phyloP scores from a whole-genome alignment of 1,140 invertebrate species.

The Galleria mellonella region DNA sequence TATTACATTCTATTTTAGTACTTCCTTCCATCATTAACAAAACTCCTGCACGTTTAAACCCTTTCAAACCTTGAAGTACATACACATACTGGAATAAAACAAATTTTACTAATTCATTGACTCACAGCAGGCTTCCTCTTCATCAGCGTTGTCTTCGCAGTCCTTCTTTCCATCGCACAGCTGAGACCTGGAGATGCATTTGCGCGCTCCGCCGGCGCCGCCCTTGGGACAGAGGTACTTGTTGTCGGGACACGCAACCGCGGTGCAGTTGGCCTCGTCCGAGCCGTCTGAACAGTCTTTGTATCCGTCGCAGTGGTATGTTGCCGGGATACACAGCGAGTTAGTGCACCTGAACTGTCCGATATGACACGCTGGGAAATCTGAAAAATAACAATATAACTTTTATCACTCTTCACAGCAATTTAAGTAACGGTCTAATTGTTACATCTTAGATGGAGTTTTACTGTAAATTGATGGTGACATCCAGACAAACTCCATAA shows the following conservation, averaged over 20 bases:
- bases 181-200: constrained; percentile 91
- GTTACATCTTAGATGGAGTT: no score
- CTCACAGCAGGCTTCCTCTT: constrained; percentile 92
- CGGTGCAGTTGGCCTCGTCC: constrained; percentile 93
- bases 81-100: no score
- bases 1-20: no score
- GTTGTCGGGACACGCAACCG: constrained; percentile 91
- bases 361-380: constrained; percentile 91
- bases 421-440: not conserved
- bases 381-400: constrained; percentile 63
- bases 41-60: no score
- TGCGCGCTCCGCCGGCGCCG: constrained; percentile 79
- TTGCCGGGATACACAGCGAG: constrained; percentile 91
- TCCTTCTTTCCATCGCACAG: constrained; percentile 93
- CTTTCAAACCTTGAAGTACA: no score
- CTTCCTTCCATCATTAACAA: no score
- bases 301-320: constrained; percentile 88
- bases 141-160: constrained; percentile 93
- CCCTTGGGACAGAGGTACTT: constrained; percentile 93
- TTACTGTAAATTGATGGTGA: no score
- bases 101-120: no score
- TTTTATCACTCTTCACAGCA: not conserved
- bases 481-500: no score
- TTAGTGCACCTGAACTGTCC: constrained; percentile 96
- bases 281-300: constrained; percentile 90